Evolutionary conservation across 2,888 invertebrate species (phyloP).

Genomic region (Drosophila lacicola): DNA sequence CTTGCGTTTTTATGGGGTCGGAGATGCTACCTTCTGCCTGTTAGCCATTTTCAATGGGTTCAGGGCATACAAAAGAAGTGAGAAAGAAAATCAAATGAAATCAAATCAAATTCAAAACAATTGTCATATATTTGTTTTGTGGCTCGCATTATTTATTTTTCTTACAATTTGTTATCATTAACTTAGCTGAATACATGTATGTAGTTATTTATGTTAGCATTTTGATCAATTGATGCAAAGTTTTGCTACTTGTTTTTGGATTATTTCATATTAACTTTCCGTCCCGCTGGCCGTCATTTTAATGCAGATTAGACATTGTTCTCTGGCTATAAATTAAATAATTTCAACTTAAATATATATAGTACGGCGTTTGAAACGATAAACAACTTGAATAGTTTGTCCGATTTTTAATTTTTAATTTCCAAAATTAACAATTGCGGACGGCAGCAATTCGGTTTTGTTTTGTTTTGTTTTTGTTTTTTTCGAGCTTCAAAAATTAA

Average conservation of each 20-base stretch:
- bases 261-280: too few species aligned
- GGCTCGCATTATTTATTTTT: conserved; percentile 43
- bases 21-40: too few species aligned
- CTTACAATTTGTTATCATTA: conserved; percentile 7
- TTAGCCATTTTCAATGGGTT: too few species aligned
- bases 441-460: conserved; percentile 64
- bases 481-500: background rate
- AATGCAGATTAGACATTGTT: conserved; percentile 44
- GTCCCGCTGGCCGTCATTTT: too few species aligned
- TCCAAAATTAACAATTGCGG: conserved; percentile 61
- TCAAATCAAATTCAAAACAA: background rate
- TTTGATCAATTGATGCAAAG: background rate
- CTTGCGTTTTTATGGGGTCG: too few species aligned
- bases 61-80: too few species aligned
- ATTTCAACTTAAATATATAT: background rate
- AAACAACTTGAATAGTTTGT: background rate
- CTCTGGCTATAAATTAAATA: background rate
- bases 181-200: conserved; percentile 38
- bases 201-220: conserved; percentile 3
- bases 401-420: conserved; percentile 1
- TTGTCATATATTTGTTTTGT: background rate
- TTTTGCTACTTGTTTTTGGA: conserved; percentile 29
- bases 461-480: too few species aligned
- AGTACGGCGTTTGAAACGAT: too few species aligned
- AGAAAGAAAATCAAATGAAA: too few species aligned